phyloP scores from a whole-genome alignment of 2,113 vertebrate genomes.

The Cololabis saira region DNA sequence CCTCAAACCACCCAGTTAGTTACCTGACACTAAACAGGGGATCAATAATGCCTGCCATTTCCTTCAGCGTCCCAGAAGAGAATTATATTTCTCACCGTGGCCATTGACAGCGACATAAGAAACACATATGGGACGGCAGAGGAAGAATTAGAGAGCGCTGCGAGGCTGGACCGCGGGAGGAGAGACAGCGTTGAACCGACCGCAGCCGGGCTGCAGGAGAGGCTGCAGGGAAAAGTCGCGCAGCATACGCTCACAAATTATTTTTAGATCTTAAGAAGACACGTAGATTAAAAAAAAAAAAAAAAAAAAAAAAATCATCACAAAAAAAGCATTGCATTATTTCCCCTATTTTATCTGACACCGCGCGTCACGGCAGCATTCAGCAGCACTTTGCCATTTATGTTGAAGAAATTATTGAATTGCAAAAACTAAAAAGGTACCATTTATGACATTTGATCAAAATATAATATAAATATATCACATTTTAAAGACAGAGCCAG shows the following conservation, averaged over 20 bases:
- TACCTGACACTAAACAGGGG: slow-evolving; percentile 67
- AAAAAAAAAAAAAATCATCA: too few species aligned
- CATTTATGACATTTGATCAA: too few species aligned
- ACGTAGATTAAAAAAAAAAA: too few species aligned
- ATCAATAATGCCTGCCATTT: slow-evolving; percentile 78
- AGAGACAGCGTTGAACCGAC: slow-evolving; percentile 58
- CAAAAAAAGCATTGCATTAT: too few species aligned
- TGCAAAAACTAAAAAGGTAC: too few species aligned
- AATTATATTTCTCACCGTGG: slow-evolving; percentile 71
- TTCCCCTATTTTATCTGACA: too few species aligned
- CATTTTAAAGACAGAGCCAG: too few species aligned
- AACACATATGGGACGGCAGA: slow-evolving; percentile 52
- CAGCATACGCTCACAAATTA: not conserved
- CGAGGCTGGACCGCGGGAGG: slow-evolving; percentile 43
- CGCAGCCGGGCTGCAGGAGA: slow-evolving; percentile 50
- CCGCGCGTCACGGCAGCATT: too few species aligned
- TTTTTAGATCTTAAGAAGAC: too few species aligned
- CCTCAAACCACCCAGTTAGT: slow-evolving; percentile 48
- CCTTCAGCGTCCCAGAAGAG: slow-evolving; percentile 70
- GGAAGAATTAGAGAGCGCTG: slow-evolving; percentile 24
- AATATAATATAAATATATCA: too few species aligned
- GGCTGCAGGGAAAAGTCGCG: slow-evolving; percentile 16
- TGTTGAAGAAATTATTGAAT: too few species aligned
- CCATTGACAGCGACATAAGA: slow-evolving; percentile 65
- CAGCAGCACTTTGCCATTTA: too few species aligned